A percentile compares a stretch with the other conserved stretches of the same genome.
These are phyloP conservation scores for Corvus hawaiiensis DNA, from an alignment of 2,113 vertebrate genomes.

Conservation along the genomic window DNA sequence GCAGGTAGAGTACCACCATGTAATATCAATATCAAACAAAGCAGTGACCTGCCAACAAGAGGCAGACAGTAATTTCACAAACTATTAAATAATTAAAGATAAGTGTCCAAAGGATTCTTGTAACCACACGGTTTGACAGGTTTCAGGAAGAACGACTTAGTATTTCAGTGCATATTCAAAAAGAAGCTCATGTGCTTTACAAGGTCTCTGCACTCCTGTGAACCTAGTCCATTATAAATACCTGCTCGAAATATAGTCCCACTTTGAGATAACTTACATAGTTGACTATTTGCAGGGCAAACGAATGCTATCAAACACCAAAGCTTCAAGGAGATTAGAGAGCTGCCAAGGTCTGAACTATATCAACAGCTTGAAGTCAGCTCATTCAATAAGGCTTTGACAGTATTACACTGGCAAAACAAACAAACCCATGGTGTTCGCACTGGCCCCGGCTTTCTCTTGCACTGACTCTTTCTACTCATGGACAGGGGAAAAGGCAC, in stretches of 20 bases:
- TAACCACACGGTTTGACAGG: background rate
- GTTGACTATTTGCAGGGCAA: conserved; percentile 77
- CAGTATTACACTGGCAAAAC: conserved; percentile 64
- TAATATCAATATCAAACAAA: background rate
- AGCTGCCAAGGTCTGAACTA: conserved; percentile 75
- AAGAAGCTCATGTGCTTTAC: conserved; percentile 30
- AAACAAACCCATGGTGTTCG: conserved; percentile 5
- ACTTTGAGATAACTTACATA: conserved; percentile 71
- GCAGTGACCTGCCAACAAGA: background rate
- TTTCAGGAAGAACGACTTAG: background rate
- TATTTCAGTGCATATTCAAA: conserved; percentile 22
- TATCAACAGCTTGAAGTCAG: conserved; percentile 73
- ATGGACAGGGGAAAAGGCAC: background rate
- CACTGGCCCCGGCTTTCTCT: background rate
- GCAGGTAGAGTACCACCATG: background rate
- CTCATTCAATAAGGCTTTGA: conserved; percentile 67
- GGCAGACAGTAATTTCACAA: background rate
- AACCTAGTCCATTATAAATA: conserved; percentile 70
- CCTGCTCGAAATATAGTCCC: conserved; percentile 66
- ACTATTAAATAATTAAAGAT: conserved; percentile 17
- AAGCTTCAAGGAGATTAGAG: conserved; percentile 75
- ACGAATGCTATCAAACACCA: conserved; percentile 72
- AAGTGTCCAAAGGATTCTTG: background rate
- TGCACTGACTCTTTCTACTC: background rate
- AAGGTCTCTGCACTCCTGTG: conserved; percentile 40